These are phyloP conservation scores for Saccopteryx leptura DNA, from an alignment of 2,113 vertebrate genomes.

Conservation along the genomic window DNA sequence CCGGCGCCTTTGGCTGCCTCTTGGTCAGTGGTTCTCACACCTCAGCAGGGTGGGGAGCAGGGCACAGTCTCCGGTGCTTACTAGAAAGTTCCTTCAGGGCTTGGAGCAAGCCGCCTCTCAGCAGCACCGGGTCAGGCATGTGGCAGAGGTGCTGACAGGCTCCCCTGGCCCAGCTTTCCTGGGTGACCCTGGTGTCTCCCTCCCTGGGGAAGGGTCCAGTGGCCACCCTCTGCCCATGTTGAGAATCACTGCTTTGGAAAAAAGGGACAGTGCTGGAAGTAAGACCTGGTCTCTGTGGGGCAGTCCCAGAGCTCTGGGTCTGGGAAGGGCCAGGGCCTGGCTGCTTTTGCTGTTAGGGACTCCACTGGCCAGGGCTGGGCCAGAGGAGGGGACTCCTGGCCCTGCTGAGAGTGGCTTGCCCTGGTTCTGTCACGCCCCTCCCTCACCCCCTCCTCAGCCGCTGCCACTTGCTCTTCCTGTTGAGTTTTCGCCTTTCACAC, in stretches of 20 bases:
- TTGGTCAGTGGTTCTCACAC: neutral
- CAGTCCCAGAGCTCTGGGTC: neutral
- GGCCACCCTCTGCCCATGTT: neutral
- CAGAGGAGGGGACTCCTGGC: neutral
- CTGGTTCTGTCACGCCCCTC: neutral
- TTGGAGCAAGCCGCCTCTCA: accelerated
- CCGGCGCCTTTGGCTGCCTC: neutral
- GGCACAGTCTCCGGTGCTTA: neutral
- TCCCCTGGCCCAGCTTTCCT: neutral
- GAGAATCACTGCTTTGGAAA: neutral
- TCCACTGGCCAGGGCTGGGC: neutral
- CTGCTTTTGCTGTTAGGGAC: neutral
- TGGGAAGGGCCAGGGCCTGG: neutral
- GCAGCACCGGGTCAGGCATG: accelerated
- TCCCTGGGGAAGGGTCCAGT: neutral
- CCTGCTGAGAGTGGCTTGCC: neutral
- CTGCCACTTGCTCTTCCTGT: neutral
- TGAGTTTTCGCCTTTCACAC: neutral
- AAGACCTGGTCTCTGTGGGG: neutral
- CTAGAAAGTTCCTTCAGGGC: neutral
- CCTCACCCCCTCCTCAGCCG: neutral
- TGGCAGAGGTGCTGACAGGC: neutral
- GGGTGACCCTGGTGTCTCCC: neutral
- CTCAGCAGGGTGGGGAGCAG: neutral
- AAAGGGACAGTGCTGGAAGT: neutral